These are phyloP conservation scores for Dufourea novaeangliae DNA, from an alignment of 1,140 invertebrate genomes.

Conservation along the genomic window DNA sequence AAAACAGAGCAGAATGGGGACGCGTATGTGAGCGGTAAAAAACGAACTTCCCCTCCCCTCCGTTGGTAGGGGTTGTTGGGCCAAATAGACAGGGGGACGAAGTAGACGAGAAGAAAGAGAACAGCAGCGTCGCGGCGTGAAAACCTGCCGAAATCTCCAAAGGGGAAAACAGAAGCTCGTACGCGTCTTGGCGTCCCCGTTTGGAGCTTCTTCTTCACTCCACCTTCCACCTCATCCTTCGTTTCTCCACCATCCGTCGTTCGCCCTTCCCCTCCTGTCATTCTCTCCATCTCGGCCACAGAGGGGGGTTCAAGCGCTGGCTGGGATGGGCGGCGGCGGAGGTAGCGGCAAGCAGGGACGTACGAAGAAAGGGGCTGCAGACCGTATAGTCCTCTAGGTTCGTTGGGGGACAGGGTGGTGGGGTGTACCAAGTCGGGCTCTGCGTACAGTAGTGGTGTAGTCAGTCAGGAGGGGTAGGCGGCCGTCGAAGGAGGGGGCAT, in stretches of 20 bases:
- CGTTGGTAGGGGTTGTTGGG: neutral
- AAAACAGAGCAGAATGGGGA: neutral
- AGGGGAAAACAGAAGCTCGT: constrained; percentile 62
- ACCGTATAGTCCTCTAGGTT: constrained; percentile 48
- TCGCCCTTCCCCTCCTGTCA: constrained; percentile 33
- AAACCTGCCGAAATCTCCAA: constrained; percentile 64
- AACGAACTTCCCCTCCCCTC: neutral
- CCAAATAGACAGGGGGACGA: neutral
- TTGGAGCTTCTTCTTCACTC: constrained; percentile 43
- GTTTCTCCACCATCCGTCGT: constrained; percentile 11
- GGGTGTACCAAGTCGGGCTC: constrained; percentile 34
- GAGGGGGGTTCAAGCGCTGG: constrained; percentile 37
- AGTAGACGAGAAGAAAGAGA: constrained; percentile 27
- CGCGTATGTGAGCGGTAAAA: neutral
- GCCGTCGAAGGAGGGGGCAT: constrained; percentile 60
- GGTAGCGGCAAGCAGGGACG: constrained; percentile 57
- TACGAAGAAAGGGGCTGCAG: constrained; percentile 62
- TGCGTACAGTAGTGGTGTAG: constrained; percentile 51
- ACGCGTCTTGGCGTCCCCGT: constrained; percentile 52
- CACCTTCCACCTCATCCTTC: constrained; percentile 31
- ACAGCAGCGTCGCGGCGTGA: constrained; percentile 54
- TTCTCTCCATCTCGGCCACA: constrained; percentile 11
- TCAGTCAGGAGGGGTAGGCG: constrained; percentile 13
- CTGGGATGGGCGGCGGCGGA: constrained; percentile 51
- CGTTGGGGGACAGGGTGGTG: constrained; percentile 37